Conservation (phyloP, 2,113 vertebrate species). For the Aegotheles bennettii region DNA sequence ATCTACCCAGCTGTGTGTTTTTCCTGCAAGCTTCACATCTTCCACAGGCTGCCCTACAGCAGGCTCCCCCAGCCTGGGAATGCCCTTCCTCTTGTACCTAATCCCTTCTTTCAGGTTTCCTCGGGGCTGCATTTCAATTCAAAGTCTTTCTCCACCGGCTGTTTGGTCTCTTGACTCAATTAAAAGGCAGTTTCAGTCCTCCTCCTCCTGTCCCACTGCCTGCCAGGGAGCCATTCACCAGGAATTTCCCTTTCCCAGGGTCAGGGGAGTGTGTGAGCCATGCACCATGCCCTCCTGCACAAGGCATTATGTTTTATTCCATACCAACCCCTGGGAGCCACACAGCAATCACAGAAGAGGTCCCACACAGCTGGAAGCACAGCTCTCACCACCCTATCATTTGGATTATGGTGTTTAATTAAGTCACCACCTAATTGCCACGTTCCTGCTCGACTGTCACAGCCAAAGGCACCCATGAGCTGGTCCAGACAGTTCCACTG, state of each 20-base stretch:
- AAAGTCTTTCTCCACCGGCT: not conserved
- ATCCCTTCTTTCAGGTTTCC: not conserved
- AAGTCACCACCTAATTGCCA: not conserved
- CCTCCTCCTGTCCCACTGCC: not conserved
- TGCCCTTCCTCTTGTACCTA: not conserved
- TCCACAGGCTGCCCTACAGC: not conserved
- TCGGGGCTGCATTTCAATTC: not conserved
- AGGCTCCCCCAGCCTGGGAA: not conserved
- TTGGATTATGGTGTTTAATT: not conserved
- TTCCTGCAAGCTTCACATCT: not conserved
- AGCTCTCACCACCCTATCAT: not conserved
- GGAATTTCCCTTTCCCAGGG: not conserved
- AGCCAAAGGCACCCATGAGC: rapidly evolving
- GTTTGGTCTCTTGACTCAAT: not conserved
- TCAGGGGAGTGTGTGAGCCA: rapidly evolving
- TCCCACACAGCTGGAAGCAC: not conserved
- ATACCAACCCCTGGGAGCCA: not conserved
- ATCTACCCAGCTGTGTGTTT: not conserved
- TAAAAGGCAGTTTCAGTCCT: not conserved
- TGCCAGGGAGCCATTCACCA: rapidly evolving
- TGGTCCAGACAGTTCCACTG: not conserved
- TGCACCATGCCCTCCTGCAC: rapidly evolving
- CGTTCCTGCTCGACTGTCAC: not conserved
- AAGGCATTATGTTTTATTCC: rapidly evolving
- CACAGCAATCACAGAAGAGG: rapidly evolving